A percentile compares a stretch with the other conserved stretches of the same genome.
phyloP scores from a whole-genome alignment of 1,140 invertebrate species.

The Drosophila navojoa region DNA sequence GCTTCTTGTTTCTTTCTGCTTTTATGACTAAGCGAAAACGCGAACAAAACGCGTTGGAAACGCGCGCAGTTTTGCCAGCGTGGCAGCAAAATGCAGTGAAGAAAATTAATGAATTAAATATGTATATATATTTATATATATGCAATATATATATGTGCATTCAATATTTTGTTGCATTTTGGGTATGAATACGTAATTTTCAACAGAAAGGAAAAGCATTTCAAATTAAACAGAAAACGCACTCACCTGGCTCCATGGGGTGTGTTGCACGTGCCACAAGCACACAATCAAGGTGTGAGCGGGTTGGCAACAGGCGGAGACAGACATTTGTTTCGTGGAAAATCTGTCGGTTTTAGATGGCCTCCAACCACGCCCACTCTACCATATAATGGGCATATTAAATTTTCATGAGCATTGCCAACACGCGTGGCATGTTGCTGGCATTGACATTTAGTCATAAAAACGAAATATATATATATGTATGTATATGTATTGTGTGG shows the following conservation, averaged over 20 bases:
- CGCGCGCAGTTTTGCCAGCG: slow-evolving; percentile 28
- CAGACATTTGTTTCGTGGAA: slow-evolving; percentile 2
- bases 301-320: neutral
- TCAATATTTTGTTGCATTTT: too few species aligned
- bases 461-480: neutral
- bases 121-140: too few species aligned
- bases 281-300: slow-evolving; percentile 10
- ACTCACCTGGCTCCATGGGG: slow-evolving; percentile 15
- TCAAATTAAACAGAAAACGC: slow-evolving; percentile 21
- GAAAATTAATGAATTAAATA: neutral
- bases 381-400: slow-evolving; percentile 57
- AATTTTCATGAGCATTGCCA: slow-evolving; percentile 53
- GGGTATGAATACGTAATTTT: slow-evolving; percentile 21
- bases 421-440: slow-evolving; percentile 34
- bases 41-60: slow-evolving; percentile 39
- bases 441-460: slow-evolving; percentile 43
- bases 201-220: slow-evolving; percentile 40
- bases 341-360: slow-evolving; percentile 26
- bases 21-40: slow-evolving; percentile 60
- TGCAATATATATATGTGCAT: too few species aligned
- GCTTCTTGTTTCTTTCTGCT: neutral
- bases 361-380: slow-evolving; percentile 7
- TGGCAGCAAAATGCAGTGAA: slow-evolving; percentile 28
- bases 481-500: neutral
- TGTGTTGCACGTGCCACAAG: slow-evolving; percentile 31